These are phyloP conservation scores for Hoplostethus atlanticus DNA, from an alignment of 2,797 vertebrate genomes.

Conservation along the genomic window DNA sequence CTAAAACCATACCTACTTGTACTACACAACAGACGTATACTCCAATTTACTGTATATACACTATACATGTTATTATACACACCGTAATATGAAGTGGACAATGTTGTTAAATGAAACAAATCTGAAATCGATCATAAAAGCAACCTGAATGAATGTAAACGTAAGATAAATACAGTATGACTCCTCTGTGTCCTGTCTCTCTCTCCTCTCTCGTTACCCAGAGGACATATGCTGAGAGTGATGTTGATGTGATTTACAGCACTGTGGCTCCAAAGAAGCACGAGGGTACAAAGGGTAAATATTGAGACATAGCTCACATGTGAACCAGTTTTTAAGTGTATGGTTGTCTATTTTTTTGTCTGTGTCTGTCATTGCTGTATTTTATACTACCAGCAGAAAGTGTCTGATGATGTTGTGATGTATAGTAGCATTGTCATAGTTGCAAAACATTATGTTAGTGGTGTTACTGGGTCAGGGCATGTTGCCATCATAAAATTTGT, in stretches of 20 bases:
- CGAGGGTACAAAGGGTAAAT: slow-evolving; percentile 1
- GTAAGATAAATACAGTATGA: not conserved
- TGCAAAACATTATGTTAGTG: too few species aligned
- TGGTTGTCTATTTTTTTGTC: too few species aligned
- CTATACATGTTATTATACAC: not conserved
- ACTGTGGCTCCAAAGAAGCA: slow-evolving; percentile 13
- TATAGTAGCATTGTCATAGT: not conserved
- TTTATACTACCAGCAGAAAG: not conserved
- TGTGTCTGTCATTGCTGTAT: not conserved
- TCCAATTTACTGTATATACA: not conserved
- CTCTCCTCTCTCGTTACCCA: slow-evolving; percentile 6
- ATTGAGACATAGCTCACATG: not conserved
- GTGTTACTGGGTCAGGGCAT: too few species aligned
- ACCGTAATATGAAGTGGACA: not conserved
- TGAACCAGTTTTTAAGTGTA: too few species aligned
- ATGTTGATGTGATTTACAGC: slow-evolving; percentile 25
- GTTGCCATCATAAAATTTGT: not conserved
- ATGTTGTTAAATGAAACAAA: too few species aligned
- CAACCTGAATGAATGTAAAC: too few species aligned
- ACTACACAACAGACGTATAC: not conserved
- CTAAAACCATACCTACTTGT: not conserved
- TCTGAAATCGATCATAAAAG: too few species aligned
- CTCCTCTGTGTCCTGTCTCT: not conserved
- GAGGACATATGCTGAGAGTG: not conserved
- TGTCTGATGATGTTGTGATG: not conserved